Evolutionary conservation across 2,797 vertebrate species (phyloP).

Genomic region (Sebastes paucispinis): DNA sequence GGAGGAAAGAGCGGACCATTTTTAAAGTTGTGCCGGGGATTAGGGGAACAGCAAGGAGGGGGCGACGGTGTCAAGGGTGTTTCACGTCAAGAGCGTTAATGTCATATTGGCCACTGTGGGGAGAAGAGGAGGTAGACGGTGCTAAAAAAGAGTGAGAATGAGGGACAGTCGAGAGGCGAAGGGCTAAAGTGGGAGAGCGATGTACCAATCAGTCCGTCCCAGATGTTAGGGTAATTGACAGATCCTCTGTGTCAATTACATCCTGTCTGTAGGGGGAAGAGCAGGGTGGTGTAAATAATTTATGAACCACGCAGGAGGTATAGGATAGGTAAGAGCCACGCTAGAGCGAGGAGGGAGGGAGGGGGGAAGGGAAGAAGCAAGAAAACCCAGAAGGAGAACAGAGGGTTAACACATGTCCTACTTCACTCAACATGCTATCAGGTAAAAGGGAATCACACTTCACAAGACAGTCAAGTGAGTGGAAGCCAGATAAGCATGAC

Average conservation of each 20-base stretch:
- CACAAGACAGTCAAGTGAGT: conserved; percentile 40
- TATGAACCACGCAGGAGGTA: conserved; percentile 57
- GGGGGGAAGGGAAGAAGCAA: background rate
- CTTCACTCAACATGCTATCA: conserved; percentile 58
- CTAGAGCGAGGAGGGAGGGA: background rate
- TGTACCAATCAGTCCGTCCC: conserved; percentile 56
- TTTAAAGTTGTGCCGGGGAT: conserved; percentile 62
- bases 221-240: conserved; percentile 70
- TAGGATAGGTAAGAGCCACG: conserved; percentile 18
- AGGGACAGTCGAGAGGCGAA: conserved; percentile 19
- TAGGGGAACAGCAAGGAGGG: conserved; percentile 40
- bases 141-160: background rate
- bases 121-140: background rate
- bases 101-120: conserved; percentile 40
- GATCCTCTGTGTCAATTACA: conserved; percentile 72
- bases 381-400: conserved; percentile 5
- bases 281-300: conserved; percentile 66
- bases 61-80: conserved; percentile 67
- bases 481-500: conserved; percentile 51
- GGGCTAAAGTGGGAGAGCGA: conserved; percentile 37
- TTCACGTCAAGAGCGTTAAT: conserved; percentile 59
- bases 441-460: conserved; percentile 48
- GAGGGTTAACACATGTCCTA: conserved; percentile 58
- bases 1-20: conserved; percentile 58
- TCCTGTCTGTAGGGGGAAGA: conserved; percentile 43